Percentiles rank a stretch among this genome's conserved stretches.
phyloP scores from a whole-genome alignment of 2,888 invertebrate genomes.

The Erpobdella octoculata region DNA sequence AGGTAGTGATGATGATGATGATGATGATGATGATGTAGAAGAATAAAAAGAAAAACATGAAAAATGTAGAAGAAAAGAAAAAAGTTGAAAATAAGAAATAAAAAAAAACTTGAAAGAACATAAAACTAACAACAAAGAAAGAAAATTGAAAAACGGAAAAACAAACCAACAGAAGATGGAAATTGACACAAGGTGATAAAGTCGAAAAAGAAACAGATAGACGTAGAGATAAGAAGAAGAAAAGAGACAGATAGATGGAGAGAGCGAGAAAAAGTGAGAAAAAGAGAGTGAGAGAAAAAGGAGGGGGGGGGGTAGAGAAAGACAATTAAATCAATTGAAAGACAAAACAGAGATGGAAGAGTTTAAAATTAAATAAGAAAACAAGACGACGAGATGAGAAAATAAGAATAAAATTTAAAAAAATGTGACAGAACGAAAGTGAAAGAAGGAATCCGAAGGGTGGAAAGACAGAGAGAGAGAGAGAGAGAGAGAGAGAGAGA shows the following conservation, averaged over 20 bases:
- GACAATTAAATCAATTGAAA: slow-evolving; percentile 19
- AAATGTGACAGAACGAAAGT: slow-evolving; percentile 30
- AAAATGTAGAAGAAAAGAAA: slow-evolving; percentile 19
- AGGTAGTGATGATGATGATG: neutral
- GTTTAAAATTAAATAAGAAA: slow-evolving; percentile 26
- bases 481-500: slow-evolving; percentile 26
- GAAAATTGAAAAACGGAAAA: no score
- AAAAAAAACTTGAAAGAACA: slow-evolving; percentile 23
- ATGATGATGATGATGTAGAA: slow-evolving; percentile 1
- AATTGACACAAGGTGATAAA: slow-evolving; percentile 14
- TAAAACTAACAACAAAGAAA: slow-evolving; percentile 25
- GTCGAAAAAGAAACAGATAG: slow-evolving; percentile 23
- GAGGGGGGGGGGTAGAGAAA: no score
- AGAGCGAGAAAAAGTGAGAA: slow-evolving; percentile 29
- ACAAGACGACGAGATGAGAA: slow-evolving; percentile 21
- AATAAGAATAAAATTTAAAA: slow-evolving; percentile 22
- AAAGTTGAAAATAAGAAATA: slow-evolving; percentile 24
- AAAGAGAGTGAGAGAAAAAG: no score
- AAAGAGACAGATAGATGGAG: slow-evolving; percentile 25
- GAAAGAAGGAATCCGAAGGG: no score
- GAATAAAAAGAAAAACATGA: slow-evolving; percentile 18
- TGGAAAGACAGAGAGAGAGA: no score
- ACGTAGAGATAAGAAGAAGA: slow-evolving; percentile 24
- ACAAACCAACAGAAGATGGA: no score
- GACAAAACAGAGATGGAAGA: slow-evolving; percentile 18